Evolutionary conservation across 2,113 vertebrate genomes (phyloP).

Genomic region (Mus spicilegus): DNA sequence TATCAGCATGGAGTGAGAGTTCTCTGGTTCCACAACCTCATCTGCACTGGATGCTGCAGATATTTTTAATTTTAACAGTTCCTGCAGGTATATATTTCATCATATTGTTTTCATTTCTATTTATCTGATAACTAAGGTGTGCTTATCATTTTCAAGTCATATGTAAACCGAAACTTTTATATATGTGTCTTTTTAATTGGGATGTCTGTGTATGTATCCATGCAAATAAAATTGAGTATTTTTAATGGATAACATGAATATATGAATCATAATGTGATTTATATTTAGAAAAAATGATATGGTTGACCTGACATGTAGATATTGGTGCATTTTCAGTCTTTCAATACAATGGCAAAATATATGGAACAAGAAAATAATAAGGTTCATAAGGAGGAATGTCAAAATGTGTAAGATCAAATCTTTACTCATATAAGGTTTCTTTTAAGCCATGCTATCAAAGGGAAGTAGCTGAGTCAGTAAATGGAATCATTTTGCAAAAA

Average conservation of each 20-base stretch:
- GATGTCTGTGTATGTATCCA: neutral
- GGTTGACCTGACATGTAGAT: neutral
- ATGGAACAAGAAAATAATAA: neutral
- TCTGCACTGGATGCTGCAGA: neutral
- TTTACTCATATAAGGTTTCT: slow-evolving; percentile 4
- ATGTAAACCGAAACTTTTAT: neutral
- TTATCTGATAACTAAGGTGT: neutral
- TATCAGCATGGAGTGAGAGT: too few species aligned
- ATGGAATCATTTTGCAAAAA: neutral
- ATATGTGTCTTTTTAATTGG: neutral
- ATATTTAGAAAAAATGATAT: neutral
- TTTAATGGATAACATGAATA: neutral
- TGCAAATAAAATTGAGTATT: neutral
- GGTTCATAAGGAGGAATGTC: neutral
- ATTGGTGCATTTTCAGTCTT: neutral
- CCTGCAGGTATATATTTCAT: neutral
- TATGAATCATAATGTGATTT: neutral
- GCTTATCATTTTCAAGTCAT: neutral
- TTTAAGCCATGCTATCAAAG: neutral
- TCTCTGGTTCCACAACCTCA: neutral
- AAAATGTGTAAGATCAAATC: neutral
- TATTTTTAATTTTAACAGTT: neutral
- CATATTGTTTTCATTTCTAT: neutral
- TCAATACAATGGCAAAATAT: neutral
- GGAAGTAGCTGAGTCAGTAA: slow-evolving; percentile 13